phyloP scores from a whole-genome alignment of 1,140 invertebrate species.

The Melipona quadrifasciata region DNA sequence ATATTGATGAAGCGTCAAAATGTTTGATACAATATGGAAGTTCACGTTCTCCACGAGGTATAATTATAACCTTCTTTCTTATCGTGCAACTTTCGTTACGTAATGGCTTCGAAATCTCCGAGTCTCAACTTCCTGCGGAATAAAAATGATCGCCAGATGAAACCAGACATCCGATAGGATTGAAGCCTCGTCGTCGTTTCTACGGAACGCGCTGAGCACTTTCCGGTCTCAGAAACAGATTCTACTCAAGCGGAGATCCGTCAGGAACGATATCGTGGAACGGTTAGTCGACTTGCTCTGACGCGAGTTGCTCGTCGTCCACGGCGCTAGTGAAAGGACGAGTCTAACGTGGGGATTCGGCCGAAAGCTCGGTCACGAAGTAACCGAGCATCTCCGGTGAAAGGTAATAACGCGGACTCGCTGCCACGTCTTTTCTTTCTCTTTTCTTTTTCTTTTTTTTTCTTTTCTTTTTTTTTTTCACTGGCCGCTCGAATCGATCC shows the following conservation, averaged over 20 bases:
- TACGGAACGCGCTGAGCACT: not conserved
- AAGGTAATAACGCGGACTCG: slow-evolving; percentile 56
- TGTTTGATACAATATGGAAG: too few species aligned
- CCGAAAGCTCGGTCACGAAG: slow-evolving; percentile 48
- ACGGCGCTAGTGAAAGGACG: slow-evolving; percentile 55
- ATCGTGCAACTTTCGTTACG: not conserved
- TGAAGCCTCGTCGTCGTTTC: not conserved
- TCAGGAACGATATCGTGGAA: slow-evolving; percentile 28
- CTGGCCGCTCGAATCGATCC: not conserved
- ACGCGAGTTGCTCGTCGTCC: slow-evolving; percentile 18
- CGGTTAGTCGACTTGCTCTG: slow-evolving; percentile 17
- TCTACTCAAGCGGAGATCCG: not conserved
- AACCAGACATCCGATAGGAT: not conserved
- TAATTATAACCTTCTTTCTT: too few species aligned
- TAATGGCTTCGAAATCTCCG: not conserved
- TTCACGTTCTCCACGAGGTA: too few species aligned
- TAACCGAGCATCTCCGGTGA: slow-evolving; percentile 49
- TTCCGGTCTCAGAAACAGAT: not conserved
- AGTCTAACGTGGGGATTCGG: slow-evolving; percentile 26
- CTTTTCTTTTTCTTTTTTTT: not conserved
- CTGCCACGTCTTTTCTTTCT: not conserved
- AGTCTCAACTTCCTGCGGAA: not conserved
- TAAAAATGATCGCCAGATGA: not conserved
- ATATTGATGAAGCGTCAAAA: too few species aligned
- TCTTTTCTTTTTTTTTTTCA: not conserved